Conservation (phyloP, 1,140 invertebrate genomes). For the Drosophila tristis region DNA sequence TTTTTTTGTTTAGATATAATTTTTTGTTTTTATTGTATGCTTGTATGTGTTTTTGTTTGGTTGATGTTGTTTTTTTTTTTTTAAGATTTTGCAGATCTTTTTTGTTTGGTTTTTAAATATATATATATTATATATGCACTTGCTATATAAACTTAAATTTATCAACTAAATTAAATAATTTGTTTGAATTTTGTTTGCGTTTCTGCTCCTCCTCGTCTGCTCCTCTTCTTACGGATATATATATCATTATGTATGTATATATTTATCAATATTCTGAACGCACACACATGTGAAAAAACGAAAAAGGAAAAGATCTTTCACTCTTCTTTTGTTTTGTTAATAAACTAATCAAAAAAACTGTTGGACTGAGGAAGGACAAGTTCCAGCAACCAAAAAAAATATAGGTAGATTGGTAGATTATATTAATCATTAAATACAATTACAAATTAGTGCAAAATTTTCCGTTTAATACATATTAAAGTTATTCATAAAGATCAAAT, state of each 20-base stretch:
- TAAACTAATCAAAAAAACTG: slow-evolving; percentile 18
- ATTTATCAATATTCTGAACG: slow-evolving; percentile 58
- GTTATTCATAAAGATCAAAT: slow-evolving; percentile 43
- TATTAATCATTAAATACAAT: slow-evolving; percentile 5
- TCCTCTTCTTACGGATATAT: slow-evolving; percentile 49
- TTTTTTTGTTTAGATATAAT: slow-evolving; percentile 28
- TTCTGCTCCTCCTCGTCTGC: slow-evolving; percentile 37
- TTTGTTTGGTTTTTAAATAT: slow-evolving; percentile 48
- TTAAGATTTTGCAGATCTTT: slow-evolving; percentile 62
- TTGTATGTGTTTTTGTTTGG: slow-evolving; percentile 60
- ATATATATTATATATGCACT: slow-evolving; percentile 66
- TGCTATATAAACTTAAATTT: slow-evolving; percentile 80
- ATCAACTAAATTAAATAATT: slow-evolving; percentile 79
- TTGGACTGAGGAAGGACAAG: slow-evolving; percentile 23
- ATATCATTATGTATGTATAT: slow-evolving; percentile 28
- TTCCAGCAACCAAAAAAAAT: background rate
- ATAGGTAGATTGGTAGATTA: slow-evolving; percentile 13
- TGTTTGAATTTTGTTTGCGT: slow-evolving; percentile 72
- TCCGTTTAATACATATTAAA: slow-evolving; percentile 34
- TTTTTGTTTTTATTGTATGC: slow-evolving; percentile 63
- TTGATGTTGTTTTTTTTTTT: slow-evolving; percentile 48
- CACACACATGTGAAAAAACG: slow-evolving; percentile 72
- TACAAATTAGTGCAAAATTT: slow-evolving; percentile 46
- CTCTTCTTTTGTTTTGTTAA: slow-evolving; percentile 5
- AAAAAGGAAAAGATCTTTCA: slow-evolving; percentile 46